Base-by-base conservation (phyloP, 1,140 invertebrate genomes). In the Bombus confusus region DNA sequence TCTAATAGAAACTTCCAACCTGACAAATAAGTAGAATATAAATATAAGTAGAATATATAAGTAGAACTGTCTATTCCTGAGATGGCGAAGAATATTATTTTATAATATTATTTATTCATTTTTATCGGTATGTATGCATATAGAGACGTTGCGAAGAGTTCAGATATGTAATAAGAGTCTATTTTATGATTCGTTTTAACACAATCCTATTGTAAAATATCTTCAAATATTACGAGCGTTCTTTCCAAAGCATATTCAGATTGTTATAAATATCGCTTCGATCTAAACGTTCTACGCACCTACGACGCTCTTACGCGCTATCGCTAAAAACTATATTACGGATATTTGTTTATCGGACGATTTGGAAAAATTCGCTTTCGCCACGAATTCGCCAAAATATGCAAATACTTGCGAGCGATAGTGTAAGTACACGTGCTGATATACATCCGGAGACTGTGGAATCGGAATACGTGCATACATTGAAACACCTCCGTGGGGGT, bases 401-500 rank as follows among this genome's bases (percentile, higher is more conserved):
- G 3, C 12, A 13, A 62, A 62, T 13, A 62, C 59, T 0, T 62
- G 5, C 0, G 59, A 0, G 28, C 28, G 28, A 5, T 13, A 13
- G 34, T 22, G 37, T 59, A 37, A 10, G 74, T 69, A 41, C n/a
- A 59, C 64, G 62, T 72, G 8, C 47, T 15, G 37, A 72, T 43
- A 18, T 31, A 43, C 10, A 28, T 12, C 1, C 25, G 12, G 74
- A n/a, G 64, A 72, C 41, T 39, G 66, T 62, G 52, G 57, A 74
- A 75, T 82, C 69, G 62, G 59, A 68, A 76, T 83, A 80, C 74
- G 47, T 72, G 83, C 52, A 41, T 52, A 82, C 71, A 83, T 83
- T 74, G 76, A 81, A 66, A 28, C 68, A 73, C 72, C 76, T 90
- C 84, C 87, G 87, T 92, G 68, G 69, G 78, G 71, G 81, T 92